Evolutionary conservation across 2,888 invertebrate genomes (phyloP).

Genomic region (Meliscaeva auricollis): DNA sequence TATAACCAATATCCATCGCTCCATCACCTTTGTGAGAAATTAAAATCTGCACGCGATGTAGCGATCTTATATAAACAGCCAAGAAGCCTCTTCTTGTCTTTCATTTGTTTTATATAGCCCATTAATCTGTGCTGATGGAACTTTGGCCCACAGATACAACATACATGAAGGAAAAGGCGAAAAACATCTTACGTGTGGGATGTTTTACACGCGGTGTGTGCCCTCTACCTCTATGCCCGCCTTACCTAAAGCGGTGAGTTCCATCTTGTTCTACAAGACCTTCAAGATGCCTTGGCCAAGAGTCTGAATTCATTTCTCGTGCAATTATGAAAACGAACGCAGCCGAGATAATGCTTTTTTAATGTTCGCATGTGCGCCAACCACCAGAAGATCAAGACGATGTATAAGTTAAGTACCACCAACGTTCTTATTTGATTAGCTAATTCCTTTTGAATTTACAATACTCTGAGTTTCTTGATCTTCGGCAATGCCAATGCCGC

Average conservation of each 20-base stretch:
- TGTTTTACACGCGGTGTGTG: neutral
- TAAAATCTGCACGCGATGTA: constrained; percentile 66
- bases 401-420: constrained; percentile 50
- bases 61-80: constrained; percentile 40
- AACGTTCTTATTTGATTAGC: constrained; percentile 73
- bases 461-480: constrained; percentile 43
- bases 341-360: constrained; percentile 70
- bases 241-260: constrained; percentile 18
- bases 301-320: constrained; percentile 27
- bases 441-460: constrained; percentile 64
- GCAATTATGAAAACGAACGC: constrained; percentile 51
- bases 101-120: no score
- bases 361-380: constrained; percentile 62
- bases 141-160: constrained; percentile 43
- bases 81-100: constrained; percentile 29
- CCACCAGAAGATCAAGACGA: constrained; percentile 27
- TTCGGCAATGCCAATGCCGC: constrained; percentile 16
- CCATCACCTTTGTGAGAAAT: constrained; percentile 66
- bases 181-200: constrained; percentile 33
- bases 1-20: constrained; percentile 55
- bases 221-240: neutral
- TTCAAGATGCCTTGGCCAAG: constrained; percentile 38
- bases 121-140: constrained; percentile 45
- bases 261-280: constrained; percentile 58
- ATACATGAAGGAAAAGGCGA: neutral